Percentiles rank a stretch among this genome's conserved stretches.
Evolutionary conservation across 2,888 invertebrate species (phyloP).

Genomic region (Drosophila prolongata): DNA sequence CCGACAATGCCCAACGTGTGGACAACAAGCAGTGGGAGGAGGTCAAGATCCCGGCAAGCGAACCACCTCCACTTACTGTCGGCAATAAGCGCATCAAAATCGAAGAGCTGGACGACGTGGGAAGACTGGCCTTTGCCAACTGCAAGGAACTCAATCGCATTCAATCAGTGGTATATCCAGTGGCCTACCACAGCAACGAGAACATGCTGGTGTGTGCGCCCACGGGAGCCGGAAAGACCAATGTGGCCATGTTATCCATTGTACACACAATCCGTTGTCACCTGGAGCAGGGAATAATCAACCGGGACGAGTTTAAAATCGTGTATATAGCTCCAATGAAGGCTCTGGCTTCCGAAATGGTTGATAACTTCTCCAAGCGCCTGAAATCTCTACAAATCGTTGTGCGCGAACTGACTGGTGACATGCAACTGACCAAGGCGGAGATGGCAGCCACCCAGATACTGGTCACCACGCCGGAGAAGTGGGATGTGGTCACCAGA

Average conservation of each 20-base stretch:
- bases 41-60: conserved; percentile 91
- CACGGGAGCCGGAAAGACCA: conserved; percentile 99
- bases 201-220: conserved; percentile 99
- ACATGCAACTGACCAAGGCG: conserved; percentile 97
- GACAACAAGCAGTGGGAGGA: conserved; percentile 93
- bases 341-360: conserved; percentile 99
- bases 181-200: conserved; percentile 98
- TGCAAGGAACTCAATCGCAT: conserved; percentile 95
- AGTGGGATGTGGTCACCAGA: conserved; percentile 99
- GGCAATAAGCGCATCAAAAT: conserved; percentile 88
- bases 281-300: conserved; percentile 91
- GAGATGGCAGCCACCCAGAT: conserved; percentile 98
- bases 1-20: conserved; percentile 90
- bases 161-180: conserved; percentile 97
- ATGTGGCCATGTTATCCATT: conserved; percentile 97
- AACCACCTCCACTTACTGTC: conserved; percentile 86
- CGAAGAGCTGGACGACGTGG: conserved; percentile 88
- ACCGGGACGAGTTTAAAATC: conserved; percentile 97
- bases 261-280: conserved; percentile 95
- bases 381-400: conserved; percentile 90
- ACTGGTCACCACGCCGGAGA: conserved; percentile 99
- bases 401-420: conserved; percentile 98
- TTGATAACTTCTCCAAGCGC: conserved; percentile 94
- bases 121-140: conserved; percentile 94
- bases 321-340: conserved; percentile 99